phyloP scores from a whole-genome alignment of 2,797 vertebrate species.

The Channa striata region DNA sequence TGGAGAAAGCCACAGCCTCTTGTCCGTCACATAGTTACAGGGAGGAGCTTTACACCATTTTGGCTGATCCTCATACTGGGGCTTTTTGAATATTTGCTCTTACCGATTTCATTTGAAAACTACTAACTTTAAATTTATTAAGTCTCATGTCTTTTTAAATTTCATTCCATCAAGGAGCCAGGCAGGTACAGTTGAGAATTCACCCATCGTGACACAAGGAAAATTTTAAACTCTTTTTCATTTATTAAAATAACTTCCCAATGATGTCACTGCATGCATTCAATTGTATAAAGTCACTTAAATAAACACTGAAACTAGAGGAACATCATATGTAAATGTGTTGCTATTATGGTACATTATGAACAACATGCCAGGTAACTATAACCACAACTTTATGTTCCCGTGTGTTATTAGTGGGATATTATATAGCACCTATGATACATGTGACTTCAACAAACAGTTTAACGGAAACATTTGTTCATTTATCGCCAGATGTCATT shows the following conservation, averaged over 20 bases:
- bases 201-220: neutral
- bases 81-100: slow-evolving; percentile 19
- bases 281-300: neutral
- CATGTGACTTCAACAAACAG: slow-evolving; percentile 9
- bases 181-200: neutral
- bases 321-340: neutral
- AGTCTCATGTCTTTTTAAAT: neutral
- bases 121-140: neutral
- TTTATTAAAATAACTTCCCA: too few relatives aligned
- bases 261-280: too few relatives aligned
- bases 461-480: slow-evolving; percentile 14
- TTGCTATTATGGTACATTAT: neutral
- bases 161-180: neutral
- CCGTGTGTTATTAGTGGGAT: slow-evolving; percentile 30
- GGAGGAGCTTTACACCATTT: slow-evolving; percentile 51
- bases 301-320: slow-evolving; percentile 18
- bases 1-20: slow-evolving; percentile 66
- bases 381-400: neutral
- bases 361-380: neutral
- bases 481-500: neutral
- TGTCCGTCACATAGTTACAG: slow-evolving; percentile 72
- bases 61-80: neutral
- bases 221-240: neutral
- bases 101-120: neutral
- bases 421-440: neutral